Evolutionary conservation across 2,888 invertebrate genomes (phyloP).

Genomic region (Drosophila testacea): DNA sequence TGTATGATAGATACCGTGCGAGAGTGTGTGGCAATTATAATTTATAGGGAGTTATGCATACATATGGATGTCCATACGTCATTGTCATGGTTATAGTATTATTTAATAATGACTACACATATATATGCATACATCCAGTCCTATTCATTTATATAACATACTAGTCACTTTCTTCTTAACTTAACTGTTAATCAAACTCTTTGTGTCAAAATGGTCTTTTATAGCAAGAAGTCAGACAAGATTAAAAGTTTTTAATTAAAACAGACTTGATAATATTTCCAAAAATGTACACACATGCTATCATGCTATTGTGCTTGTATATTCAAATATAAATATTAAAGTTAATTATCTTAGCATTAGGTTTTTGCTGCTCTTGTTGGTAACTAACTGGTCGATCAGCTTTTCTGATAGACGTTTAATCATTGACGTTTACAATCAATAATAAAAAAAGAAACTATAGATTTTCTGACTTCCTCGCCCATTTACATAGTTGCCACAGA

Average conservation of each 20-base stretch:
- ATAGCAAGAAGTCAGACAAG: background rate
- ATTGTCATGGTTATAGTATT: conserved; percentile 19
- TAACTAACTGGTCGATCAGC: too few species aligned
- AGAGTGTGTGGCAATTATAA: conserved; percentile 39
- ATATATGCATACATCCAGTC: background rate
- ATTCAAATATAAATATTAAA: too few species aligned
- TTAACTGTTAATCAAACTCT: background rate
- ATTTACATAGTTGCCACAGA: background rate
- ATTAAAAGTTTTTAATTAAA: background rate
- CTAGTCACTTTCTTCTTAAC: conserved; percentile 22
- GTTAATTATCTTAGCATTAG: too few species aligned
- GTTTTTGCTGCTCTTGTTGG: too few species aligned
- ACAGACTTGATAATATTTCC: background rate
- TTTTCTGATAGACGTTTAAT: too few species aligned
- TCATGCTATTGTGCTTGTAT: too few species aligned
- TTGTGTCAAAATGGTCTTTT: background rate
- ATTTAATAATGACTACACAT: background rate
- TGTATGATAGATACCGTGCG: conserved; percentile 6
- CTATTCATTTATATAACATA: background rate
- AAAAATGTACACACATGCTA: too few species aligned
- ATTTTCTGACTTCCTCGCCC: background rate
- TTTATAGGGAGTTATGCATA: conserved; percentile 20
- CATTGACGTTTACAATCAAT: background rate
- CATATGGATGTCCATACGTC: conserved; percentile 37
- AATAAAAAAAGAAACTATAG: background rate